Evolutionary conservation across 2,113 vertebrate genomes (phyloP), one percentile per base, ranked within the genome.

Genomic region (Hemicordylus capensis): DNA sequence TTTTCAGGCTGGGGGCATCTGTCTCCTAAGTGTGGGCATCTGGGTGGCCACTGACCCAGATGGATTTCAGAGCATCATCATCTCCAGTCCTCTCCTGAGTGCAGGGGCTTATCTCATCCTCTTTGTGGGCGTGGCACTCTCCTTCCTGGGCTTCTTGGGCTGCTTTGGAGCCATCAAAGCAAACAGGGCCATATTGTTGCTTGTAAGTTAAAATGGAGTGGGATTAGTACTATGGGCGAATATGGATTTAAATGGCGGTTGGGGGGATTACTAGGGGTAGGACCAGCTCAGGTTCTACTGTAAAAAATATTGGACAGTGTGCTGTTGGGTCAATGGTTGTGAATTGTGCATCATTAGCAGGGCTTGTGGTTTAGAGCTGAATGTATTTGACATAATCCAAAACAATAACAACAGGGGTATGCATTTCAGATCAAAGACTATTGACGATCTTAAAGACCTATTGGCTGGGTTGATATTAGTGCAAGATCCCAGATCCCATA

Each of bases 101-200:
- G 26, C n/a, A 0, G 91, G 83, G 0, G 89, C 90, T 0, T 95
- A 89, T 84, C 86, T 95, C 56, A 82, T 95, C 64, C 88, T 96
- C 83, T 72, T 84, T 0, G 37, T 94, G 86, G 95, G 95, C 44
- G 78, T 90, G 0, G 58, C 88, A 37, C 87, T 95, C 37, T 31
- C 91, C 0, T 76, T 95, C 54, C 81, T 96, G 64, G 94, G 95
- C 28, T 95, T 92, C 91, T 74, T 96, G 85, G 95, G 95, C 15
- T 95, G 94, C 89, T 96, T 87, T 0, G 94, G 94, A 70, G 93
- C 93, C 39, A 90, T 96, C 89, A 72, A 89, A 37, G 77, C 85
- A 83, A 93, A 91, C 58, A 90, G 88, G 7, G 51, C 61, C 0
- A 89, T 95, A 56, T 89, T 96, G 22, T 86, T 95, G 85, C 4